Evolutionary conservation across 2,888 invertebrate genomes (phyloP), one percentile per base, ranked within the genome.

Genomic region (Chaitophorus viminalis): DNA sequence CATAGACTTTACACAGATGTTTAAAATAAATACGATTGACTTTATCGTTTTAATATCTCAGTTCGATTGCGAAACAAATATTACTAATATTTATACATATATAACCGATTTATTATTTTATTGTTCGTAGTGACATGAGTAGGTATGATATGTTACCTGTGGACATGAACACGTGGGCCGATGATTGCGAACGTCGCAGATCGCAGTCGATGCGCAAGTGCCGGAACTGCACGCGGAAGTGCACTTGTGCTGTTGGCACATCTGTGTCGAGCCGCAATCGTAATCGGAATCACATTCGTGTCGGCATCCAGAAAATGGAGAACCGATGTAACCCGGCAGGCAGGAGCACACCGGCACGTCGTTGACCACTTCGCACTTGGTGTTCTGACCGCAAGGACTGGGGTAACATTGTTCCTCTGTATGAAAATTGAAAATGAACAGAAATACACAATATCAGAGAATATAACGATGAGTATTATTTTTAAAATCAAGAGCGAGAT

Each of bases 351-450:
- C 94, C 0, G 96, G 95, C 31, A 95, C 94, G 90, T 94, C 94
- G 91, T 95, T 95, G 75, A 94, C 92, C 18, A 96, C 95, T 91
- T 95, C 95, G 91, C 97, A 97, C 83, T 95, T 94, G 0, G 96
- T 96, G 91, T 97, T 96, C 72, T 91, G 90, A 14, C 96, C 97
- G 90, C 97, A 97, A 0, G 96, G 96, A 89, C 94, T 95, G 25
- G 96, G 96, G 90, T 95, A 95, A 91, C 96, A 97, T 75, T 95
- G 93, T 91, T 96, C 96, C 92, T 95, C 96, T 96, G 91, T 70
- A 91, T 9, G 11, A 91, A 89, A 81, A 89, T 74, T 29, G 14
- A 52, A 75, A 74, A 74, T 18, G 4, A 29, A 1, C 11, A 6
- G 29, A 29, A 29, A 70, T 39, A 39, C 36, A 39, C 4, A 39